Percentiles rank a stretch among this genome's conserved stretches.
Evolutionary conservation across 1,140 invertebrate genomes (phyloP).

Genomic region (Drosophila nigrodunni): DNA sequence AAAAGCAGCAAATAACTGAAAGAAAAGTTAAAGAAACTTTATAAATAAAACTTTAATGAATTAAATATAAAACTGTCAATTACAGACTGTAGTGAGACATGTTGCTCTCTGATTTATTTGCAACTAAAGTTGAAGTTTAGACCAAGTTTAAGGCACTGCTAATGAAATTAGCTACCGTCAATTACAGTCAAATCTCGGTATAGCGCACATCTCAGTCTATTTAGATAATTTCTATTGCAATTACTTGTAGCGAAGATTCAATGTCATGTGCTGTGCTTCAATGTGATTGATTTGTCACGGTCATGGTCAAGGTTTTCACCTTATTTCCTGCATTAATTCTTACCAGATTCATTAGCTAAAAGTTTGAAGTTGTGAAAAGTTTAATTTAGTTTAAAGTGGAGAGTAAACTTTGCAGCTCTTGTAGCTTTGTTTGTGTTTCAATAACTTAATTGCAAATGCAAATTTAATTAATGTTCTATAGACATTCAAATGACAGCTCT

Average conservation of each 20-base stretch:
- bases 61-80: background rate
- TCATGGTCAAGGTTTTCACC: conserved; percentile 7
- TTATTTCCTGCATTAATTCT: conserved; percentile 4
- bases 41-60: background rate
- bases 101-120: background rate
- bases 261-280: background rate
- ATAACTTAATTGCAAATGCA: background rate
- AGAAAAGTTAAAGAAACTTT: background rate
- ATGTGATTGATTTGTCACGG: conserved; percentile 19
- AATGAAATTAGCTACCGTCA: conserved; percentile 4
- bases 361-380: background rate
- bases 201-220: conserved; percentile 1
- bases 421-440: background rate
- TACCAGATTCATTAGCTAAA: background rate
- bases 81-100: background rate
- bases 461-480: conserved; percentile 3
- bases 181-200: background rate
- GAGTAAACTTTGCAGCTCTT: background rate
- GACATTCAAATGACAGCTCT: conserved; percentile 2
- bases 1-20: background rate
- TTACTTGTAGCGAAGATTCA: conserved; percentile 12
- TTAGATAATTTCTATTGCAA: conserved; percentile 4
- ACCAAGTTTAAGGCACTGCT: conserved; percentile 10
- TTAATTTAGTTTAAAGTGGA: background rate
- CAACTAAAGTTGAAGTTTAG: background rate